Evolutionary conservation across 1,140 invertebrate genomes (phyloP).

Genomic region (Aphaenogaster rudis): DNA sequence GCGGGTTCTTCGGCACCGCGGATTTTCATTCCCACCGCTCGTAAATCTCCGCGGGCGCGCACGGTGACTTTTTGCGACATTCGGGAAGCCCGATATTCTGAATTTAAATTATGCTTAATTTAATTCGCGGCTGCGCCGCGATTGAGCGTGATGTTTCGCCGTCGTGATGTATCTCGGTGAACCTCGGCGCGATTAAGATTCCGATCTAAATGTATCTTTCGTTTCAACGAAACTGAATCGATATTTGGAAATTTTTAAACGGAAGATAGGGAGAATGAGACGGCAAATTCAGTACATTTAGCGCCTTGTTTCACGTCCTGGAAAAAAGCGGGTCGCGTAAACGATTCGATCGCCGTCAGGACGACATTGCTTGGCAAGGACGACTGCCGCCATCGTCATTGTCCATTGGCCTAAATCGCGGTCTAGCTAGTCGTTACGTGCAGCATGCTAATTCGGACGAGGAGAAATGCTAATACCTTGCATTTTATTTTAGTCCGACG

Average conservation of each 20-base stretch:
- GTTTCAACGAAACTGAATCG: not conserved
- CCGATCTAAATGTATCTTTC: conserved; percentile 3
- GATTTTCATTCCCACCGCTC: conserved; percentile 44
- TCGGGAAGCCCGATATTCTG: conserved; percentile 39
- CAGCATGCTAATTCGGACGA: conserved; percentile 68
- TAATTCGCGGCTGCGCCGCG: conserved; percentile 23
- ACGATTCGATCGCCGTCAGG: conserved; percentile 63
- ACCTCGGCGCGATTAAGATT: not conserved
- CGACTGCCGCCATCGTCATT: conserved; percentile 57
- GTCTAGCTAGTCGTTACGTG: conserved; percentile 60
- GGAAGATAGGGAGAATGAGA: conserved; percentile 10
- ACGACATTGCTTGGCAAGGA: conserved; percentile 72
- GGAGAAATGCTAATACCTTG: conserved; percentile 64
- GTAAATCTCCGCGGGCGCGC: conserved; percentile 20
- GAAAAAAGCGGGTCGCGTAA: conserved; percentile 71
- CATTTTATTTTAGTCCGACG: conserved; percentile 44
- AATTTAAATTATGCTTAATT: conserved; percentile 52
- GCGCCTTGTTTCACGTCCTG: conserved; percentile 58
- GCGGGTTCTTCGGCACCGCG: conserved; percentile 1
- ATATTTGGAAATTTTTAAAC: conserved; percentile 27
- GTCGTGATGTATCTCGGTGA: not conserved
- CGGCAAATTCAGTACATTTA: conserved; percentile 28
- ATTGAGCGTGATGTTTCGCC: conserved; percentile 15
- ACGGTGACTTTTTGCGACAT: conserved; percentile 42
- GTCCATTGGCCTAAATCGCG: conserved; percentile 70